Evolutionary conservation across 2,797 vertebrate species (phyloP), one percentile per base, ranked within the genome.

Genomic region (Danio tinwini): DNA sequence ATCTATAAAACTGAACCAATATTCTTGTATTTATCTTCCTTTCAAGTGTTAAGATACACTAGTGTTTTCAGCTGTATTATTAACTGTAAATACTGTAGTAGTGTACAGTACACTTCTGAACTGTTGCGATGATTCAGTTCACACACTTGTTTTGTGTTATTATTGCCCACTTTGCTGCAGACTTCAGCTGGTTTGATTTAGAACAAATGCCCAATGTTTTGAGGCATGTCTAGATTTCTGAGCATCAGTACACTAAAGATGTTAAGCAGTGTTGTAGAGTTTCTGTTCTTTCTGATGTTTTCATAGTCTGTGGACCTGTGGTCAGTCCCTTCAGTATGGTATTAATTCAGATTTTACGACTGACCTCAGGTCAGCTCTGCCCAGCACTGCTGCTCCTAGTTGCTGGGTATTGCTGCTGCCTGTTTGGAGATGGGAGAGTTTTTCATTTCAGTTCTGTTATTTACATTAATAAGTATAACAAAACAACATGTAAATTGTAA

Each of bases 41-140:
- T 81, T 72, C 74, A 49, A 68, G 78, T 59, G 82, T 87, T 53
- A 75, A 85, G 86, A 59, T 84, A 70, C 81, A 82, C 83, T 85
- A 84, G 85, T 84, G 80, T 81, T 86, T 82, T 74, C 81, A 88
- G 85, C 85, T 87, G 86, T 90, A 90, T 91, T 84, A 82, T 80
- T 89, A 89, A 85, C 70, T 89, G 86, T 88, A 92, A 89, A 93
- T 92, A 67, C 89, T 90, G 86, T 89, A 88, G 85, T 87, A 70
- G 86, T 86, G 91, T 89, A 75, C 79, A 83, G 78, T 75, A 68
- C 82, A 85, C 85, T 88, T 87, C 29, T 81, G 65, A 40, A 53
- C 50, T 55, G 13, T 59, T 47, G 42, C 9, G 9, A 14, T n/a
- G 61, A 7, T 59, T 61, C 19, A 59, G 37, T 71, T 71, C 68